Evolutionary conservation across 2,113 vertebrate species (phyloP), one percentile per base, ranked within the genome.

Genomic region (Chloebia gouldiae): DNA sequence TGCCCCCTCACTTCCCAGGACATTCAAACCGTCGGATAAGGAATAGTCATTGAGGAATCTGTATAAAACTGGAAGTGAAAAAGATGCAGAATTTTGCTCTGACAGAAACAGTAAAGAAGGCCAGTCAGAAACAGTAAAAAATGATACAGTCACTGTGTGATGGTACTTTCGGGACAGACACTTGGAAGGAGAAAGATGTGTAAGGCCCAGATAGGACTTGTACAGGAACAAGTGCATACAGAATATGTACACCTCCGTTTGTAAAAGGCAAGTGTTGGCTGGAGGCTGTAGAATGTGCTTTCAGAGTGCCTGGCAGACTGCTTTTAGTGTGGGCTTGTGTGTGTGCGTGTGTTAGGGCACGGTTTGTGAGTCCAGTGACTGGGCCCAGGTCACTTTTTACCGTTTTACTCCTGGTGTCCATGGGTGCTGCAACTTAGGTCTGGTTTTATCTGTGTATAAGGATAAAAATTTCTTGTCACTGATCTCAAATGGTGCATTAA

Each of bases 101-200:
- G 15, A 40, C 1, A 4, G 27, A 33, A 68, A 3, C 18, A 19
- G 22, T 40, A 7, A 86, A 44, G 72, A 30, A 4, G 10, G 60
- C 28, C 37, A 24, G 59, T 28, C 35, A 61, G 39, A 39, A 39
- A 1, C 24, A 39, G 24, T 39, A 39, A 39, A 60, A 23, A 33
- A 53, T 33, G 24, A 6, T 35, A 2, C 13, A 13, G 13, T 27
- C 15, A 11, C 30, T 42, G 13, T 33, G 51, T 28, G 4, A 4
- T 57, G 3, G 9, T 27, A 1, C 39, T 50, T 6, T 31, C 12
- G 53, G 39, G 42, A 7, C 71, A 50, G 79, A 5, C n/a, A 14
- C 25, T 12, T 15, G 53, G 42, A 23, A 63, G 19, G 33, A 25
- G 8, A 27, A 57, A 28, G 0, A 0, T 23, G 21, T 66, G 13